Conservation (phyloP, 2,113 vertebrate genomes). For the Oplegnathus fasciatus region DNA sequence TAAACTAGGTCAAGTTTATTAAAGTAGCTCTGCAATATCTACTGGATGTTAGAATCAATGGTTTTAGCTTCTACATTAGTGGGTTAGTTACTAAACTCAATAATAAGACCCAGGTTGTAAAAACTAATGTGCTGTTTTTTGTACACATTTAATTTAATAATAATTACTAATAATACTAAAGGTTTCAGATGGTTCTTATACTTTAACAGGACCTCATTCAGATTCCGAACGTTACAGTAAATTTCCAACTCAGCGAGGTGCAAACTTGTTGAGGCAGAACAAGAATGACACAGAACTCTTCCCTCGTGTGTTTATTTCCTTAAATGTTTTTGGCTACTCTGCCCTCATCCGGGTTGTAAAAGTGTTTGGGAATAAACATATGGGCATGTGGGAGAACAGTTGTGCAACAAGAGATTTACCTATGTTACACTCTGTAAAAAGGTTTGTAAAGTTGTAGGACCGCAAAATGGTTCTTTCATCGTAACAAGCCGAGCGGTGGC, state of each 20-base stretch:
- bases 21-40: neutral
- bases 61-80: neutral
- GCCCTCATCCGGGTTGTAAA: neutral
- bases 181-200: neutral
- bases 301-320: neutral
- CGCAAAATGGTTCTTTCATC: neutral
- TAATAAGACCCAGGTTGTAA: neutral
- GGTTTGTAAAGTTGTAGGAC: neutral
- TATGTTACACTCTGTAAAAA: neutral
- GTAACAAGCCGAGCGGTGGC: neutral
- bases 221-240: neutral
- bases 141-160: no score
- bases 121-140: no score
- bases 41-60: neutral
- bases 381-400: neutral
- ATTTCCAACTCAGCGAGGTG: neutral
- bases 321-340: neutral
- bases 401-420: neutral
- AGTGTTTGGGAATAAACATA: neutral
- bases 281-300: neutral
- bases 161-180: no score
- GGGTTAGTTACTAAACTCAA: neutral
- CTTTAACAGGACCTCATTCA: neutral
- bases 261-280: neutral
- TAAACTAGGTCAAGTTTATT: neutral